Conservation (phyloP, 2,797 vertebrate species). For the Furcifer pardalis region DNA sequence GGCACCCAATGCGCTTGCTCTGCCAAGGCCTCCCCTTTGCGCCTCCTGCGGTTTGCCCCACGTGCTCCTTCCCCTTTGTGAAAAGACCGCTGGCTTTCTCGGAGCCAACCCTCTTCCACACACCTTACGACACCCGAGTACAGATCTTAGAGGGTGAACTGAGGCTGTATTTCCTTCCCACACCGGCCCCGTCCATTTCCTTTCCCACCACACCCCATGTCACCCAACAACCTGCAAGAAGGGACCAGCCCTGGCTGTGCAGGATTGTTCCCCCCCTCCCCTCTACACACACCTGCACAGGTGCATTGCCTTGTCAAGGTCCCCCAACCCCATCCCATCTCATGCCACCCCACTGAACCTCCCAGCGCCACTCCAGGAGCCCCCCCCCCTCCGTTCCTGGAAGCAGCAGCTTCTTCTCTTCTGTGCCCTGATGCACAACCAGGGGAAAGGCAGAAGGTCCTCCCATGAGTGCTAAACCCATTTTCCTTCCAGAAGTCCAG, state of each 20-base stretch:
- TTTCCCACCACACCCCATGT: not conserved
- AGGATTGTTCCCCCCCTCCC: not conserved
- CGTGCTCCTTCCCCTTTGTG: rapidly evolving
- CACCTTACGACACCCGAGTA: not conserved
- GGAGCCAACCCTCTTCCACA: not conserved
- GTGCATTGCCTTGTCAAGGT: too few relatives aligned
- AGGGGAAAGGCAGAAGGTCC: not conserved
- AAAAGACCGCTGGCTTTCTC: not conserved
- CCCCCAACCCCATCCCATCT: rapidly evolving
- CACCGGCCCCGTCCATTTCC: rapidly evolving
- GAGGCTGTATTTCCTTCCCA: rapidly evolving
- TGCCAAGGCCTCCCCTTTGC: not conserved
- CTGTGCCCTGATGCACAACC: not conserved
- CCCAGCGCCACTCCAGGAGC: rapidly evolving
- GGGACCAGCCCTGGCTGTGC: slow-evolving; percentile 27
- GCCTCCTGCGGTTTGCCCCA: rapidly evolving
- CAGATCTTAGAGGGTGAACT: not conserved
- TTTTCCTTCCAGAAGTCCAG: not conserved
- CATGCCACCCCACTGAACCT: too few relatives aligned
- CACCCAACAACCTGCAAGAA: not conserved
- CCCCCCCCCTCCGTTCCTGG: not conserved
- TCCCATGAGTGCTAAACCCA: not conserved
- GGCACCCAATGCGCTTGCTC: not conserved
- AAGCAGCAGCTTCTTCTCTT: not conserved
- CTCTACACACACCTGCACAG: not conserved